Percentiles rank a stretch among this genome's conserved stretches.
Conservation (phyloP, 53 echinoderm and acorn worm species). For the Echinometra lucunter region DNA sequence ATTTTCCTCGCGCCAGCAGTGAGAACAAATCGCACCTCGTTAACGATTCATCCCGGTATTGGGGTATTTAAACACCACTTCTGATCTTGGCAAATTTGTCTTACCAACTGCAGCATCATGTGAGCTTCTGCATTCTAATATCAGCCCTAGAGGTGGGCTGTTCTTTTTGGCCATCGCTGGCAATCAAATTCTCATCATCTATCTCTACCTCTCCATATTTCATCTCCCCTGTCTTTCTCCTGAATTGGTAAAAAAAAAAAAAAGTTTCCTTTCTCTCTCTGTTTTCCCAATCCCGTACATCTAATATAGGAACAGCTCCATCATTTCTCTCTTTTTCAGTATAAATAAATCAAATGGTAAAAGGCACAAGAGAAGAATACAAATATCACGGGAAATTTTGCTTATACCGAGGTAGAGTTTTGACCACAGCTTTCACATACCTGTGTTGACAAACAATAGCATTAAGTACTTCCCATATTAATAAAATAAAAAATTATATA, state of each 20-base stretch:
- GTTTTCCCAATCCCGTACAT: background rate
- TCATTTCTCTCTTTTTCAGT: background rate
- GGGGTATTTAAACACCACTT: conserved; percentile 60
- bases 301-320: background rate
- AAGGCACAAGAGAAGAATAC: background rate
- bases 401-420: too few species aligned
- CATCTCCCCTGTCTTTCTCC: background rate
- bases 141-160: conserved; percentile 36
- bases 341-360: background rate
- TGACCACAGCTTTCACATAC: too few species aligned
- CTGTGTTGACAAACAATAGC: background rate
- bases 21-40: conserved; percentile 35
- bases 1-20: background rate
- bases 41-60: conserved; percentile 47
- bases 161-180: conserved; percentile 14
- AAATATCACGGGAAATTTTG: background rate
- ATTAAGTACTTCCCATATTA: background rate
- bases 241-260: too few species aligned
- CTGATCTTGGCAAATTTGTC: conserved; percentile 54
- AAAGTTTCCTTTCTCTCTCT: background rate
- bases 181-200: conserved; percentile 53
- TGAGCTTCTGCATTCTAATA: conserved; percentile 39
- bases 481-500: background rate
- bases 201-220: background rate
- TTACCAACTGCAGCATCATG: conserved; percentile 24